Conservation (phyloP, 2,888 invertebrate genomes). For the Ochropleura plecta region DNA sequence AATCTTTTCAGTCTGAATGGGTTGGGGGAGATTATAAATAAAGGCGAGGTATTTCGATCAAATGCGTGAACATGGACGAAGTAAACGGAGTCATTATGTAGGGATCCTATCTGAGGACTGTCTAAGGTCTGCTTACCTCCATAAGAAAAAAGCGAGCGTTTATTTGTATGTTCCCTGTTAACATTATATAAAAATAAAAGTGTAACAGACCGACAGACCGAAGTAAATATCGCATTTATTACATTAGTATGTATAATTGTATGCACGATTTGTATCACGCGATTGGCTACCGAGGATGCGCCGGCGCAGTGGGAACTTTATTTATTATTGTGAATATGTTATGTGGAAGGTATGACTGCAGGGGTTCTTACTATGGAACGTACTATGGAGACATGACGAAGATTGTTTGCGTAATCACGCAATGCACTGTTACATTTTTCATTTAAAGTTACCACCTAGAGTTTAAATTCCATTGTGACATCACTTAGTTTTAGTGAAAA, state of each 20-base stretch:
- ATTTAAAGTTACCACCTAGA: neutral
- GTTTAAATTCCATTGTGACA: neutral
- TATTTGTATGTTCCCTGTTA: neutral
- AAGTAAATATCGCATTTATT: neutral
- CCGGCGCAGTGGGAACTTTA: slow-evolving; percentile 24
- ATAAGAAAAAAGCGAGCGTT: neutral
- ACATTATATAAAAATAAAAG: too few species aligned
- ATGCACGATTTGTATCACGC: slow-evolving; percentile 48
- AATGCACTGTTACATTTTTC: neutral
- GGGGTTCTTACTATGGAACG: neutral
- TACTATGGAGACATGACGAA: neutral
- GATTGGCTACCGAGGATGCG: slow-evolving; percentile 45
- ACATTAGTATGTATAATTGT: slow-evolving; percentile 36
- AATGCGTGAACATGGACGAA: neutral
- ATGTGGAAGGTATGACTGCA: neutral
- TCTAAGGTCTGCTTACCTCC: neutral
- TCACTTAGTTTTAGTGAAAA: neutral
- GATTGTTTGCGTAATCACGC: neutral
- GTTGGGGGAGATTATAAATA: too few species aligned
- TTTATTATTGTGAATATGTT: slow-evolving; percentile 41
- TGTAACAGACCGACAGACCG: neutral
- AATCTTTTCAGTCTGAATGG: neutral
- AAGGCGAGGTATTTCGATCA: neutral
- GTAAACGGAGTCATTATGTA: neutral
- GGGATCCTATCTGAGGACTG: neutral